phyloP scores from a whole-genome alignment of 2,113 vertebrate genomes.

The Percina caprodes region DNA sequence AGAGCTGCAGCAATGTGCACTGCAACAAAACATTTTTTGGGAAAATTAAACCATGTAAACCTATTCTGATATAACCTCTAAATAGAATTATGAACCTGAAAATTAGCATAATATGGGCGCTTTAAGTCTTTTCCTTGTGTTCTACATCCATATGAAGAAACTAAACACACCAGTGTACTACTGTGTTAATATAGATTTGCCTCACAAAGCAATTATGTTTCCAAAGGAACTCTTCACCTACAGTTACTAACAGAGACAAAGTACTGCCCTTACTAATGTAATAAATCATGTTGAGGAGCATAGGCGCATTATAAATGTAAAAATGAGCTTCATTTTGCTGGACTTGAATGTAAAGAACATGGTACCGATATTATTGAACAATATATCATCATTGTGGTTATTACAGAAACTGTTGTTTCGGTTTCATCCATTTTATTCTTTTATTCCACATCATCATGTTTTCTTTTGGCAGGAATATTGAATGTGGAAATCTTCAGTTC shows the following conservation, averaged over 20 bases:
- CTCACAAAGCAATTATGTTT: background rate
- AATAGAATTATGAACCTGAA: too few species aligned
- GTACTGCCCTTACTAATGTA: background rate
- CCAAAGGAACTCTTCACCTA: background rate
- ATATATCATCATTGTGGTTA: background rate
- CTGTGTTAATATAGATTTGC: background rate
- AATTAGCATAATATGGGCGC: too few species aligned
- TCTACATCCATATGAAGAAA: background rate
- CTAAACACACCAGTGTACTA: background rate
- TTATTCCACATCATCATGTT: background rate
- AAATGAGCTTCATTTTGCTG: background rate
- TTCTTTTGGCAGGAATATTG: background rate
- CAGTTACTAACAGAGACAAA: constrained; percentile 1
- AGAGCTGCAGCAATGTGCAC: too few species aligned
- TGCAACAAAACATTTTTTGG: too few species aligned
- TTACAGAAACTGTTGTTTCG: background rate
- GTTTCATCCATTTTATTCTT: background rate
- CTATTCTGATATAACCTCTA: too few species aligned
- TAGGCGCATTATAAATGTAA: background rate
- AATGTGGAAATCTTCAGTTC: constrained; percentile 9
- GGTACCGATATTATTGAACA: background rate
- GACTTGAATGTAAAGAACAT: background rate
- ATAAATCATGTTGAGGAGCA: constrained; percentile 26
- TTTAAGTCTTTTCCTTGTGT: background rate
- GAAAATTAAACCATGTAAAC: too few species aligned